Evolutionary conservation across 1,140 invertebrate species (phyloP).

Genomic region (Orius laevigatus): DNA sequence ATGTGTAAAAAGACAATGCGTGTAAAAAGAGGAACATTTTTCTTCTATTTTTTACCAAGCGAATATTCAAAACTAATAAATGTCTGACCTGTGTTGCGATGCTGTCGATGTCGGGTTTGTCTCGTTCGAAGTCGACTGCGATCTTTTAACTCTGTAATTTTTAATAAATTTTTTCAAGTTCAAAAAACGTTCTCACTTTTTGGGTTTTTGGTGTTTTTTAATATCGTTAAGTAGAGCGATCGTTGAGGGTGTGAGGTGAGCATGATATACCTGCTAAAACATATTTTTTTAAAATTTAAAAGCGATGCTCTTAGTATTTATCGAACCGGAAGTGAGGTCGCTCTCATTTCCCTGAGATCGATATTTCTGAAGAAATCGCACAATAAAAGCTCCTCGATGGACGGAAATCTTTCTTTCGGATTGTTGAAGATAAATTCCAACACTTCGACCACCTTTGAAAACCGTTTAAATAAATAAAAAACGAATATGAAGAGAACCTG

Average conservation of each 20-base stretch:
- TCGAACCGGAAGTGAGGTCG: slow-evolving; percentile 35
- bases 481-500: slow-evolving; percentile 33
- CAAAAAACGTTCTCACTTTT: slow-evolving; percentile 15
- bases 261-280: slow-evolving; percentile 21
- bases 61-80: not conserved
- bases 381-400: slow-evolving; percentile 57
- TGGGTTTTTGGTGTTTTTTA: slow-evolving; percentile 18
- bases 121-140: slow-evolving; percentile 16
- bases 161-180: slow-evolving; percentile 6
- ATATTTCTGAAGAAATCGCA: slow-evolving; percentile 74
- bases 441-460: slow-evolving; percentile 52
- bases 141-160: slow-evolving; percentile 16
- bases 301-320: not conserved
- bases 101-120: slow-evolving; percentile 13
- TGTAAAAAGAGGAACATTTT: not conserved
- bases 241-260: slow-evolving; percentile 18
- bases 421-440: slow-evolving; percentile 64
- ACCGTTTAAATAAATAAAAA: slow-evolving; percentile 1
- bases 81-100: slow-evolving; percentile 15
- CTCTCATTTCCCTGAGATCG: slow-evolving; percentile 67
- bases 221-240: slow-evolving; percentile 19
- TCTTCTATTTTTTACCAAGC: too few species aligned
- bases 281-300: not conserved
- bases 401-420: slow-evolving; percentile 43
- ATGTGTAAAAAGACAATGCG: slow-evolving; percentile 1